A percentile compares a stretch with the other conserved stretches of the same genome.
Conservation (phyloP, 1,140 invertebrate genomes). For the Lineus longissimus region DNA sequence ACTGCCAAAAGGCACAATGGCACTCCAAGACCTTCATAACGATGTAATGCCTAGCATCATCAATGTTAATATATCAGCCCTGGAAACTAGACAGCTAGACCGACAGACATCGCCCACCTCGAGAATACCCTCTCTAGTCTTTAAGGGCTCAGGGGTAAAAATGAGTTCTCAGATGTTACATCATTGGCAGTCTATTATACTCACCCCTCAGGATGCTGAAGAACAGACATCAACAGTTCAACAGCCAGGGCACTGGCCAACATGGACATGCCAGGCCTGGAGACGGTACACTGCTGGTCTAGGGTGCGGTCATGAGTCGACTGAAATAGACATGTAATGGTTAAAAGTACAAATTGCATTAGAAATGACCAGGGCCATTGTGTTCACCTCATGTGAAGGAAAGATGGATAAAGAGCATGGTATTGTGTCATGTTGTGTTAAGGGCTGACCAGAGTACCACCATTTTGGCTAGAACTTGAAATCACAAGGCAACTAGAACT, state of each 20-base stretch:
- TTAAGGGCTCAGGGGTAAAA: background rate
- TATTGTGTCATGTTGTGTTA: background rate
- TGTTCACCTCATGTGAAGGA: too few relatives aligned
- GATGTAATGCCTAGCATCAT: too few relatives aligned
- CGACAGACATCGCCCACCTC: background rate
- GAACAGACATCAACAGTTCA: conserved; percentile 80
- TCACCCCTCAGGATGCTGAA: conserved; percentile 79
- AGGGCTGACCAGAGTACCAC: too few relatives aligned
- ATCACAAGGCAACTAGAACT: too few relatives aligned
- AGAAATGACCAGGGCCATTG: too few relatives aligned
- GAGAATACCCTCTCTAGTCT: background rate
- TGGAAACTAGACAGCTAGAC: background rate
- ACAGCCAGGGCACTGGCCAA: conserved; percentile 87
- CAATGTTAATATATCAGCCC: too few relatives aligned
- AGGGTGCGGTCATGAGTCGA: conserved; percentile 87
- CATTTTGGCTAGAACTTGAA: too few relatives aligned
- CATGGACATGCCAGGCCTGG: conserved; percentile 86
- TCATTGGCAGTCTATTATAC: background rate
- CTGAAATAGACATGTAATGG: conserved; percentile 59
- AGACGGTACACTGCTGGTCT: conserved; percentile 99
- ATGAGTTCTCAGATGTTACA: background rate
- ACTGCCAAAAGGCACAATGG: too few relatives aligned
- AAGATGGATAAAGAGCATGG: too few relatives aligned
- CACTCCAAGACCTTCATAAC: too few relatives aligned
- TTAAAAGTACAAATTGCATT: too few relatives aligned